Base-by-base conservation (phyloP, 2,888 invertebrate genomes). In the Pharmacophagus antenor region DNA sequence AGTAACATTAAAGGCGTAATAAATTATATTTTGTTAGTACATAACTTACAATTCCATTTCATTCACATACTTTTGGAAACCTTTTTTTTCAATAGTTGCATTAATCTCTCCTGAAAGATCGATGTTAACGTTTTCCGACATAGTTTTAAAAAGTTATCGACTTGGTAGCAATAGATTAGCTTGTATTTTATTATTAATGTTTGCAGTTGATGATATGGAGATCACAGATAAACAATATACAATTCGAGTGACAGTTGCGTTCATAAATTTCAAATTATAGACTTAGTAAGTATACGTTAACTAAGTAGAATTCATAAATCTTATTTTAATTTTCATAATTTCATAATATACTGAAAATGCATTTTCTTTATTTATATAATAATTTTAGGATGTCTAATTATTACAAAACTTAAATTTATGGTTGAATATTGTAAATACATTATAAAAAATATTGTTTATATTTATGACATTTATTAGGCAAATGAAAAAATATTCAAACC, bases 31-130 rank as follows among this genome's bases (percentile, higher is more conserved):
- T 25, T 59, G 72, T 73, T 77, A 72, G 70, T 76, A 68, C 10
- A 27, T 71, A 68, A 88, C 88, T 89, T 86, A 89, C 89, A 85
- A 75, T 81, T 90, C 89, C 77, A 87, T 71, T 77, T 88, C 83
- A 85, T 82, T 84, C 72, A 90, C 90, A 85, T 90, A 91, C 91
- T 91, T 91, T 84, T 88, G 87, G 58, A 90, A 86, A 63, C 89
- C 88, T 74, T 78, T 85, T 67, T 88, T 89, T 70, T 89, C 88
- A 7, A 79, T 68, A 15, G 85, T 77, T 17, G 90, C 81, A 71
- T 80, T 84, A 27, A 91, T 91, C 79, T 91, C 90, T 57, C 91
- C 91, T 4, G 89, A 83, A 58, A 91, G 72, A 71, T 91, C 91
- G 61, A 91, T 86, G 64, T 86, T 87, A 27, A 91, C 86, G 64